Evolutionary conservation across 1,140 invertebrate species (phyloP), one percentile per base, ranked within the genome.

Genomic region (Neuroterus valhalla): DNA sequence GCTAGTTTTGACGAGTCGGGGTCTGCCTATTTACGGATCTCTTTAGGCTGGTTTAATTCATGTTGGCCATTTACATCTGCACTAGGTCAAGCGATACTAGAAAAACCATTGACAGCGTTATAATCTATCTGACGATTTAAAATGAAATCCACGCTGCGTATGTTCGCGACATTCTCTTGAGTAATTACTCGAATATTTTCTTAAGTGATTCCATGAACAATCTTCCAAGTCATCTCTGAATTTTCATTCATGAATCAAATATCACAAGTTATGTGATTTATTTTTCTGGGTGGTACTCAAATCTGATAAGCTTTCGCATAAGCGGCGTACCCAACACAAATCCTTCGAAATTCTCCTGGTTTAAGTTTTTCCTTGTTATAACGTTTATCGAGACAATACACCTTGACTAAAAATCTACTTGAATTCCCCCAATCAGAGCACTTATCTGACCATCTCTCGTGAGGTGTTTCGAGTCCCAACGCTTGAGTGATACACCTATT

Each of bases 311-410:
- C 6, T 46, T 46, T 46, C n/a, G 45, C 45, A n/a, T 14, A 1
- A 14, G 10, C 15, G 14, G 12, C 14, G 15, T 46, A 46, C 1
- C 45, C 14, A 4, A 46, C 45, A n/a, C 11, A 46, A 4, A 17
- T 17, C 6, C 14, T 6, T 17, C 3, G 3, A 15, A 17, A 17
- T 6, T 15, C 46, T 15, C 46, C 15, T 17, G 46, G 46, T 48
- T 48, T 48, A 3, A 48, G 15, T 48, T 48, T 48, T 4, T 48
- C 8, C 26, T 55, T 55, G 17, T 48, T 62, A 1, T 21, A 0
- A 10, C 66, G 42, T 6, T 70, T 71, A 2, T 70, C 48, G 14
- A 71, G 52, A 26, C 50, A n/a, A 19, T 26, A 76, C 2, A 70
- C 66, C 26, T 71, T 42, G 19, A 17, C 38, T 2, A 66, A 66